Evolutionary conservation across 2,888 invertebrate species (phyloP), one percentile per base, ranked within the genome.

Genomic region (Mimachlamys varia): DNA sequence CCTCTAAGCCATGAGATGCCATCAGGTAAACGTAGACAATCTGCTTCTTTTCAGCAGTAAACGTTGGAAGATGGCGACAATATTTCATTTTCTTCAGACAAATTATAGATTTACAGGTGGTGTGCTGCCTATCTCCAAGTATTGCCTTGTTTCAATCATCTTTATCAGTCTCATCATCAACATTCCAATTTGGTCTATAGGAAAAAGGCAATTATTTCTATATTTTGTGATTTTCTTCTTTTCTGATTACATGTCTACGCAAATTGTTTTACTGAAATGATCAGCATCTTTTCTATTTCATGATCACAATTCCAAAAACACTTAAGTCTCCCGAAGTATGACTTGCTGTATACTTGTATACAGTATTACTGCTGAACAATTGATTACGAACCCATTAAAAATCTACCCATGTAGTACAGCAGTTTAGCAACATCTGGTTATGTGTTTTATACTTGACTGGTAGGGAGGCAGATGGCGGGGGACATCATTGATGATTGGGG

Each of bases 401-500:
- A 53, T 19, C 53, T 53, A 53, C 53, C 53, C 53, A 53, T 19
- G 12, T 27, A 33, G 13, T 33, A 13, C 4, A 76, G 19, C 3
- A 22, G 22, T n/a, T 62, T 62, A 7, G 62, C 33, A 33, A 76
- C 76, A 76, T 76, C 76, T 76, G 76, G 76, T 33, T 15, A 12
- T 33, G 15, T 27, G 76, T 1, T 76, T 76, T 76, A 33, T 33
- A 76, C 76, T 33, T 13, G 76, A 33, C 27, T 27, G 33, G 12
- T 3, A 76, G 76, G 76, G 76, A 76, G 76, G 33, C 76, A 76
- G 76, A 76, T 76, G 76, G 76, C 13, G 33, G 76, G n/a, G 76
- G 76, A 76, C 76, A 27, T 76, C 76, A 33, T 27, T 12, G 12
- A 76, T 76, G 33, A 76, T 33, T 76, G 76, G 76, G 27, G 27